Evolutionary conservation across 2,888 invertebrate genomes (phyloP), one percentile per base, ranked within the genome.

Genomic region (Noctua janthe): DNA sequence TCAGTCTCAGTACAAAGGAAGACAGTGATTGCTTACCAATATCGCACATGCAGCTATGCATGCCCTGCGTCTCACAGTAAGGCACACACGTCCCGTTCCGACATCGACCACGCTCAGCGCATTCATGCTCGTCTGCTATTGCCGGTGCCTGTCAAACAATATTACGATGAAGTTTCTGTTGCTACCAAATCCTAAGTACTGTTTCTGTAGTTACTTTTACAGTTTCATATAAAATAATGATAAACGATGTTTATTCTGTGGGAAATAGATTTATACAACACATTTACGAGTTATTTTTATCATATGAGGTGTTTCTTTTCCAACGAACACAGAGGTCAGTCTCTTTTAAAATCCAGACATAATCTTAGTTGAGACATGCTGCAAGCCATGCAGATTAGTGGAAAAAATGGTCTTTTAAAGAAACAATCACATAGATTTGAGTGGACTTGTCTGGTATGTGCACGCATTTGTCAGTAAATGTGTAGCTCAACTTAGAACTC

Each of bases 21-120:
- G 7, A 62, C 29, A 11, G 47, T 69, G 69, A n/a, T 17, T n/a
- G 1, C 86, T 79, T 95, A 99, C 99, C 98, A 90, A 98, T 98
- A 93, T 99, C 99, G 94, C 99, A 99, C 98, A 99, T 99, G 97
- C 99, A 99, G 94, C 99, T 99, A 94, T 99, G 99, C 93, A 99
- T 97, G 74, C 98, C 98, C 94, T 99, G 98, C 35, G 99, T 99
- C 97, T 99, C 99, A 95, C 99, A 99, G 95, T 98, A 99, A 0
- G 99, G 99, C 91, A 99, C 98, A 95, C 99, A 99, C 91, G 98
- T 98, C n/a, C 99, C 99, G 91, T 97, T 97, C 76, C 98, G 97
- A 93, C 99, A 99, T 91, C 99, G 98, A 0, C 99, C 99, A 81
- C 98, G 98, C 95, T 99, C 99, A 83, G 99, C 98, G 93, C 99